A percentile compares a stretch with the other conserved stretches of the same genome.
Evolutionary conservation across 2,113 vertebrate genomes (phyloP).

Genomic region (Siniperca chuatsi): DNA sequence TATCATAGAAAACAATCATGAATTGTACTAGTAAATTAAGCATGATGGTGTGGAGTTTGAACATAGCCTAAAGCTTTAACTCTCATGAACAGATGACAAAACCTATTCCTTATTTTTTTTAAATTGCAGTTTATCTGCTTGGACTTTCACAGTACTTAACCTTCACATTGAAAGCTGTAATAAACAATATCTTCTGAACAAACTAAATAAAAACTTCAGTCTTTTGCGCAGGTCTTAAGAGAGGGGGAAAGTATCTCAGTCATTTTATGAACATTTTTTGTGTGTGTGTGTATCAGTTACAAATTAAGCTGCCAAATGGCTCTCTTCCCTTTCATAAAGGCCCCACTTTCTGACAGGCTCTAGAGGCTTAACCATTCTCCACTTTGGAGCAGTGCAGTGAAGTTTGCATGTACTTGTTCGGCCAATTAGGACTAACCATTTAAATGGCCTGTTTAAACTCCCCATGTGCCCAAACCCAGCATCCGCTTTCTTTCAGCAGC

Average conservation of each 20-base stretch:
- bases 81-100: not conserved
- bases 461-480: conserved; percentile 2
- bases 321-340: conserved; percentile 16
- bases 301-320: conserved; percentile 32
- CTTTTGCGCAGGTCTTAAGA: conserved; percentile 10
- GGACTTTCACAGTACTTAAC: not conserved
- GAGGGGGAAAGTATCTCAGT: not conserved
- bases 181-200: not conserved
- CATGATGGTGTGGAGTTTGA: not conserved
- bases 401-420: conserved; percentile 22
- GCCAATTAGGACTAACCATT: conserved; percentile 36
- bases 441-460: conserved; percentile 16
- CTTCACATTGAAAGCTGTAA: not conserved
- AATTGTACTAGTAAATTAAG: not conserved
- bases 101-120: not conserved
- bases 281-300: not conserved
- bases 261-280: not conserved
- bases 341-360: conserved; percentile 8
- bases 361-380: conserved; percentile 10
- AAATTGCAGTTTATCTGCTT: not conserved
- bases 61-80: not conserved
- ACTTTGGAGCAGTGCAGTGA: not conserved
- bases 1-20: not conserved
- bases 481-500: not conserved
- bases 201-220: not conserved